Base-by-base conservation (phyloP, 1,140 invertebrate species). In the Sweltsa coloradensis region DNA sequence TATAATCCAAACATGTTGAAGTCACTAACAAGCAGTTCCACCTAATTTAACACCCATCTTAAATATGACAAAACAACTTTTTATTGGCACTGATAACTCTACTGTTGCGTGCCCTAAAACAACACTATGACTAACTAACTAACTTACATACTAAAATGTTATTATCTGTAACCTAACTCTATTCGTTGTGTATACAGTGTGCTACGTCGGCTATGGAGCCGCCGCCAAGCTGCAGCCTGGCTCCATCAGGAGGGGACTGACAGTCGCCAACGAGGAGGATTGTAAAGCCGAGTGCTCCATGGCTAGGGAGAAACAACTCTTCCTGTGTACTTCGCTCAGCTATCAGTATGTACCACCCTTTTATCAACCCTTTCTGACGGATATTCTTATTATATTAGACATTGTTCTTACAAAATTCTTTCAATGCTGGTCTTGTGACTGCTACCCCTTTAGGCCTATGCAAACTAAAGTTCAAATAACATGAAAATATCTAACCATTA, bases 281-380 rank as follows among this genome's bases (percentile, higher is more conserved):
- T 88, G 83, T 56, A 81, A 82, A 16, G 63, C 66, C 19, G 78
- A 76, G 36, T 88, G 84, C 55, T 71, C 75, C 14, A 67, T 60
- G 23, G 69, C 71, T 41, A 61, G 79, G 41, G 65, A 73, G 29
- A 66, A 63, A 2, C 75, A 75, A 1, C 64, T 71, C 0, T 77
- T 81, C 47, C 72, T 75, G 51, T 85, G 83, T 53, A 74, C 81
- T 52, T 78, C 81, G 18, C 79, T 80, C 46, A 84, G 81, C 55
- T 86, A 71, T 57, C 77, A 72, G 78, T 81, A 64, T 61, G 57
- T 53, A 19, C 29, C 22, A 22, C 14, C 22, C n/a, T 9, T 9
- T 31, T 31, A n/a, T 31, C 9, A 9, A 31, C n/a, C n/a, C n/a
- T 31, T 14, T 9, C n/a, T 9, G n/a, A 31, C n/a, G n/a, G n/a